Evolutionary conservation across 2,888 invertebrate species (phyloP).

Genomic region (Tenthredo livida): DNA sequence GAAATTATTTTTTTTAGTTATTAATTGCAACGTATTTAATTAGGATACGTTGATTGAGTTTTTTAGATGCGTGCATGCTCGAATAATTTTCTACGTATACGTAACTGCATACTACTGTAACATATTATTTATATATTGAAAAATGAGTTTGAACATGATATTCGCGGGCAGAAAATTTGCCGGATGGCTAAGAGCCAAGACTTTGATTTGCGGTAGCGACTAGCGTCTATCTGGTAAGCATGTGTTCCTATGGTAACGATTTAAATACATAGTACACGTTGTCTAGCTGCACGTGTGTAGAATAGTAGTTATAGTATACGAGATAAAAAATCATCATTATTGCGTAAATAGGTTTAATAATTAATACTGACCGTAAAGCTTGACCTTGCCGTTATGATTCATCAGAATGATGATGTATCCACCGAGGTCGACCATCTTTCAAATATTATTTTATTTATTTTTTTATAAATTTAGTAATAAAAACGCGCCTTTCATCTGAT

Average conservation of each 20-base stretch:
- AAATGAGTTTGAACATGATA: neutral
- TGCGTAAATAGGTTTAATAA: neutral
- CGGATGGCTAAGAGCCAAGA: conserved; percentile 38
- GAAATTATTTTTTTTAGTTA: neutral
- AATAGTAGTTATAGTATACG: neutral
- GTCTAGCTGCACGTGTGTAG: conserved; percentile 17
- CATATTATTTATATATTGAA: neutral
- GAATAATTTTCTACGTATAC: neutral
- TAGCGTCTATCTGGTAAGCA: conserved; percentile 16
- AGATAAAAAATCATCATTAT: no score
- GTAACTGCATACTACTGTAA: neutral
- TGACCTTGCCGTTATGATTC: conserved; percentile 95
- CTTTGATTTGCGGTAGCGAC: conserved; percentile 3
- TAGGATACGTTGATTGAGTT: neutral
- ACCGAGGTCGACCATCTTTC: conserved; percentile 90
- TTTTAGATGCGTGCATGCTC: neutral
- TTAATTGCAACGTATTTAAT: neutral
- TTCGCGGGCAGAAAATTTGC: neutral
- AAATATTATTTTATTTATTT: neutral
- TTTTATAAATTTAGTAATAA: conserved; percentile 25
- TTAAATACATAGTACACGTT: conserved; percentile 21
- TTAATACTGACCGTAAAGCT: conserved; percentile 88
- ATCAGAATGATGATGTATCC: conserved; percentile 97
- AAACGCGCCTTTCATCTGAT: neutral
- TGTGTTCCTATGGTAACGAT: conserved; percentile 40